Percentiles rank a stretch among this genome's conserved stretches.
Conservation (phyloP, 2,797 vertebrate genomes). For the Podarcis lilfordi region DNA sequence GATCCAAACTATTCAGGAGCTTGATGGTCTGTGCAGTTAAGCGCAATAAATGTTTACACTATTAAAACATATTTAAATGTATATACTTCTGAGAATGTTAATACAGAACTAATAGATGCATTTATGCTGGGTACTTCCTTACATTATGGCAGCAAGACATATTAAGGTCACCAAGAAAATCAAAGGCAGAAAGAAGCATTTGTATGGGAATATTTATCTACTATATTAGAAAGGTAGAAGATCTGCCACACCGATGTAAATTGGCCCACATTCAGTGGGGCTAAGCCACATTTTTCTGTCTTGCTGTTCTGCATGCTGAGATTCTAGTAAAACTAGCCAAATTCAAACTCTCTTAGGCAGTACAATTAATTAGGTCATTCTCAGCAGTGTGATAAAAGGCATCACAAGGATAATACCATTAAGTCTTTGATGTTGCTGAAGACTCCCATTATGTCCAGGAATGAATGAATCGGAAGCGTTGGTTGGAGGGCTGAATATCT, state of each 20-base stretch:
- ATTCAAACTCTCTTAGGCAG: constrained; percentile 55
- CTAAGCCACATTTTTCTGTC: constrained; percentile 5
- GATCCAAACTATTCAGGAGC: background rate
- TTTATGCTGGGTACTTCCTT: background rate
- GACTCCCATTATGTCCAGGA: constrained; percentile 68
- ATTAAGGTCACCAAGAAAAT: background rate
- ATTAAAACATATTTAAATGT: background rate
- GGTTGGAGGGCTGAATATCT: constrained; percentile 52
- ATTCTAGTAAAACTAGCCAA: constrained; percentile 48
- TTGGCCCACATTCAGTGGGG: background rate
- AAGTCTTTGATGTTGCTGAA: constrained; percentile 66
- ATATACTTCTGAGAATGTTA: background rate
- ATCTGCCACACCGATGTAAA: background rate
- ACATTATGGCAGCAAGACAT: background rate
- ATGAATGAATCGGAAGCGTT: constrained; percentile 62
- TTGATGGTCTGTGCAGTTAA: background rate
- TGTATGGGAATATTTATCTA: background rate
- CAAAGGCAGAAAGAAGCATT: background rate
- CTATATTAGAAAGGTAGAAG: background rate
- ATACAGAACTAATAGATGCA: background rate
- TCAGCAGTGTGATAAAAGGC: constrained; percentile 65
- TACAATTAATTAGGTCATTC: constrained; percentile 70
- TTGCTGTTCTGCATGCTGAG: constrained; percentile 12
- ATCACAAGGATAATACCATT: constrained; percentile 68
- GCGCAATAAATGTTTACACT: background rate